Conservation (phyloP, 2,797 vertebrate genomes). For the Spheniscus humboldti region DNA sequence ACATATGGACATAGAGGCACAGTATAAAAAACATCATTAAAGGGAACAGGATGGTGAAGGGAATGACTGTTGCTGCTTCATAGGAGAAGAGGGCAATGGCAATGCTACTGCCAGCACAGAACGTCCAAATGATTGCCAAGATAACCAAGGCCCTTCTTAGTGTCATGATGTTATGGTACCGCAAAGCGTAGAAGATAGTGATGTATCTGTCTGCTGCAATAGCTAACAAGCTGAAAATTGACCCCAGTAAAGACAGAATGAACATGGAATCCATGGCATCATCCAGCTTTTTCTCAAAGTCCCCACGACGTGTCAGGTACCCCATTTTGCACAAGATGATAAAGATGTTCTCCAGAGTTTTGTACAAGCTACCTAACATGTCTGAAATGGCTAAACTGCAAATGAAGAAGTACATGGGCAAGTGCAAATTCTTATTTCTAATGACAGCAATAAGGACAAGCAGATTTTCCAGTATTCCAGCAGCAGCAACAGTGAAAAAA, state of each 20-base stretch:
- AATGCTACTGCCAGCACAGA: constrained; percentile 80
- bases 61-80: constrained; percentile 80
- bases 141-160: constrained; percentile 74
- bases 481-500: constrained; percentile 83
- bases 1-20: constrained; percentile 92
- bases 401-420: constrained; percentile 95
- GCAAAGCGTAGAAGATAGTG: constrained; percentile 91
- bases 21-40: constrained; percentile 84
- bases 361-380: constrained; percentile 88
- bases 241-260: constrained; percentile 88
- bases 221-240: constrained; percentile 88
- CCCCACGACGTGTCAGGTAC: constrained; percentile 75
- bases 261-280: constrained; percentile 89
- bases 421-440: constrained; percentile 89
- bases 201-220: constrained; percentile 94
- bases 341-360: constrained; percentile 88
- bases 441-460: constrained; percentile 87
- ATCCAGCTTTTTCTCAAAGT: constrained; percentile 81
- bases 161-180: constrained; percentile 93
- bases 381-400: constrained; percentile 94
- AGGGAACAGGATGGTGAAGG: constrained; percentile 83
- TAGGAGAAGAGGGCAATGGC: constrained; percentile 85
- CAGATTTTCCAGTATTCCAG: constrained; percentile 88
- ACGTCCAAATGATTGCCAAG: constrained; percentile 81
- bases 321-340: constrained; percentile 81